Evolutionary conservation across 2,113 vertebrate genomes (phyloP).

Genomic region (Spizaetus ornatus): DNA sequence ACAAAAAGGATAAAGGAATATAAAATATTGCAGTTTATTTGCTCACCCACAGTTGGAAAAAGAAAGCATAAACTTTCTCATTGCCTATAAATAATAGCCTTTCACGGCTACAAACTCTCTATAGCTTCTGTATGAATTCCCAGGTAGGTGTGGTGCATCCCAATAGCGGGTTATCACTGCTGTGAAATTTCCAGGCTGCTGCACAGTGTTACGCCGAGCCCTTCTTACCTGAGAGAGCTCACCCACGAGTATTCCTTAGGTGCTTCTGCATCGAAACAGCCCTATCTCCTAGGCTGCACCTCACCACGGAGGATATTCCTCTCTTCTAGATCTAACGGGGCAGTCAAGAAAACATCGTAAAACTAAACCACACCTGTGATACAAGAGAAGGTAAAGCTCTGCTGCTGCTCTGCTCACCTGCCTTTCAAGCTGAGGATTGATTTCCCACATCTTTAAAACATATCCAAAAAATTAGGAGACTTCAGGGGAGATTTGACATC

Average conservation of each 20-base stretch:
- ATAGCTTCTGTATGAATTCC: background rate
- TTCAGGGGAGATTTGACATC: background rate
- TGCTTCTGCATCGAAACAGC: background rate
- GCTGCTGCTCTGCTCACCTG: background rate
- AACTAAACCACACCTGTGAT: background rate
- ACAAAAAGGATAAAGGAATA: background rate
- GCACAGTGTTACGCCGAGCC: background rate
- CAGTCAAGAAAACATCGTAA: background rate
- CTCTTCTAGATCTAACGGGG: background rate
- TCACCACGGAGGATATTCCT: background rate
- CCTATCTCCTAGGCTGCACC: background rate
- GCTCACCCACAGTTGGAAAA: background rate
- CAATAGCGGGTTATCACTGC: background rate
- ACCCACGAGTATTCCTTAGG: rapidly evolving
- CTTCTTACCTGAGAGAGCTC: background rate
- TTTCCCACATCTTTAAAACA: background rate
- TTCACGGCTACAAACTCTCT: background rate
- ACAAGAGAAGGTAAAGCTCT: background rate
- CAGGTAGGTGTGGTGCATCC: background rate
- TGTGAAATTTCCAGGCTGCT: background rate
- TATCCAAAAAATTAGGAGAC: background rate
- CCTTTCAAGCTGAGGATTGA: background rate
- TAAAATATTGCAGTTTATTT: background rate
- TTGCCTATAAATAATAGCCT: background rate
- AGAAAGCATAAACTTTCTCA: background rate